Evolutionary conservation across 2,888 invertebrate genomes (phyloP), one percentile per base, ranked within the genome.

Genomic region (Lasius fuliginosus): DNA sequence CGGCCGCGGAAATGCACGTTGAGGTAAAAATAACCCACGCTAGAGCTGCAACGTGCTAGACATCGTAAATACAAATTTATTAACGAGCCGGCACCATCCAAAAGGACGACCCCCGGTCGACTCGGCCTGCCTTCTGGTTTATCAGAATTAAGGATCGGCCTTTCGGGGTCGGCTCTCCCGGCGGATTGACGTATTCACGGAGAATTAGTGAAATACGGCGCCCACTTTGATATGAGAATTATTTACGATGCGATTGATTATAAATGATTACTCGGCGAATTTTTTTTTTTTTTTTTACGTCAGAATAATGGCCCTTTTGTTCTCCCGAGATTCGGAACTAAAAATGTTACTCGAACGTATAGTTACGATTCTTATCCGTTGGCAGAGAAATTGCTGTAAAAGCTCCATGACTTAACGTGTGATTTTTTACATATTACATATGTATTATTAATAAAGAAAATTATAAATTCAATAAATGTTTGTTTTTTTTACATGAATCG

Each of bases 51-150:
- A 85, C 87, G 81, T 84, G 82, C 60, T 85, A 88, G 92, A 89
- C 89, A 85, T 86, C 87, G 91, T 92, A 92, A 93, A 93, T 90
- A 93, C 90, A 92, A 92, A 93, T 93, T 93, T 93, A 93, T 93
- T 93, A 93, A 92, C 90, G 91, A 89, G 85, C 82, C 88, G 77
- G 71, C 87, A 62, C 73, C 83, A 82, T 76, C 83, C 83, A 85
- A 81, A 86, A 88, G 87, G 82, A 87, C 87, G 74, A 86, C 69
- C 27, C 68, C 15, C 62, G 82, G 76, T 81, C 58, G 27, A 8
- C 23, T 27, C 15, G 53, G 64, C 40, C 9, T 64, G 62, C 76
- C 87, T 86, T 82, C 82, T 74, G 86, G 85, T 90, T 91, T 91
- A 92, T 92, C 90, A 91, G 91, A 88, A 92, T 92, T 92, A 91